Conservation (phyloP, 1,140 invertebrate species). For the Ceratina calcarata region DNA sequence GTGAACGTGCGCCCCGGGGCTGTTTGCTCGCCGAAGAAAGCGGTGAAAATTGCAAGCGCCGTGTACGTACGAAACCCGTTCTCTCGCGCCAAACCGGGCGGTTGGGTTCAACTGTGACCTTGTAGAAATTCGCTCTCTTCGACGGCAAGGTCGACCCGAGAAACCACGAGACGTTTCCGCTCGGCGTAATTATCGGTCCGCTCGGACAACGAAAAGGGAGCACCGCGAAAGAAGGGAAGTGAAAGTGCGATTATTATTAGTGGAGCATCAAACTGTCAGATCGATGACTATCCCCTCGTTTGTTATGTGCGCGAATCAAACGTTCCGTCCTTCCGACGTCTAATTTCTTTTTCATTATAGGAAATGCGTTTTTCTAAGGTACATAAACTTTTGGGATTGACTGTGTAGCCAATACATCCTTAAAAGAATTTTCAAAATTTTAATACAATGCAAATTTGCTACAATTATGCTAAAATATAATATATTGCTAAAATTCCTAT, state of each 20-base stretch:
- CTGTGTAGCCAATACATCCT: no score
- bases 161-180: background rate
- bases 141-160: conserved; percentile 13
- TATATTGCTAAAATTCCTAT: no score
- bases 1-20: background rate
- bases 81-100: conserved; percentile 26
- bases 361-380: no score
- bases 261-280: conserved; percentile 44
- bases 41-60: conserved; percentile 66
- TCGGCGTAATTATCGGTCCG: background rate
- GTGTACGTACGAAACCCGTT: conserved; percentile 66
- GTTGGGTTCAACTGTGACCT: conserved; percentile 33
- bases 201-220: background rate
- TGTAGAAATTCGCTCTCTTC: conserved; percentile 29
- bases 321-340: no score
- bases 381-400: no score
- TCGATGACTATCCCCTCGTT: conserved; percentile 56
- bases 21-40: conserved; percentile 62
- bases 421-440: no score
- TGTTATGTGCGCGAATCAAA: conserved; percentile 32
- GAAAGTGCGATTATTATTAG: conserved; percentile 73
- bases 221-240: conserved; percentile 45
- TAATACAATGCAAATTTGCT: no score
- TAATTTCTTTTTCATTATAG: no score
- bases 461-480: no score